phyloP scores from a whole-genome alignment of 2,888 invertebrate species.

The Asteroscopus sphinx region DNA sequence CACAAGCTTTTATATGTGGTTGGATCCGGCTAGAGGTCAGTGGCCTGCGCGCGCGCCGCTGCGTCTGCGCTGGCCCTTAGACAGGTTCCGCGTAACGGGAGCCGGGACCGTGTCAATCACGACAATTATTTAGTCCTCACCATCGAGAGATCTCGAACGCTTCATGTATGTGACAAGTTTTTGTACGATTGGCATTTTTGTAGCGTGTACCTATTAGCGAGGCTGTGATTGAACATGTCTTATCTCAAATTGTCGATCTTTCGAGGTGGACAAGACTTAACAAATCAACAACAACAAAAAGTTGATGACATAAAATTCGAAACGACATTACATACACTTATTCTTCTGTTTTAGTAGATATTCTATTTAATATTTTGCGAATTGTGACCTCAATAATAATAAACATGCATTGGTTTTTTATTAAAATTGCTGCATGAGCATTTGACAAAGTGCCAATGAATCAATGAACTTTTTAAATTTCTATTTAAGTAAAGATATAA shows the following conservation, averaged over 20 bases:
- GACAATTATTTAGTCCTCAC: conserved; percentile 59
- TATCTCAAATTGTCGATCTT: background rate
- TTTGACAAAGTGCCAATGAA: background rate
- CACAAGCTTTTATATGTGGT: conserved; percentile 21
- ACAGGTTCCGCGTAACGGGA: conserved; percentile 73
- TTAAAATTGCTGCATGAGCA: background rate
- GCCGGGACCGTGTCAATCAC: conserved; percentile 66
- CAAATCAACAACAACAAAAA: too few species aligned
- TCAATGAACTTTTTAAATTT: background rate
- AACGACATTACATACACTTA: too few species aligned
- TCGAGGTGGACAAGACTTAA: background rate
- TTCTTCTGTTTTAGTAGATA: too few species aligned
- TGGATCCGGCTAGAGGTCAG: conserved; percentile 69
- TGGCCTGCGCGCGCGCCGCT: conserved; percentile 66
- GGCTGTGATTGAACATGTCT: background rate
- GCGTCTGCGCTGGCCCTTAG: conserved; percentile 64
- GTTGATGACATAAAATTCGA: too few species aligned
- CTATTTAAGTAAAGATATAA: background rate
- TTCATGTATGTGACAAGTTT: conserved; percentile 15
- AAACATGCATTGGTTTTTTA: background rate
- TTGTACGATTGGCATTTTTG: conserved; percentile 19
- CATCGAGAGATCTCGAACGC: conserved; percentile 24
- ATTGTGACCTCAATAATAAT: background rate
- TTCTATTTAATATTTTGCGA: background rate
- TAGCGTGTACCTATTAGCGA: background rate